Evolutionary conservation across 2,888 invertebrate species (phyloP).

Genomic region (Deilephila elpenor): DNA sequence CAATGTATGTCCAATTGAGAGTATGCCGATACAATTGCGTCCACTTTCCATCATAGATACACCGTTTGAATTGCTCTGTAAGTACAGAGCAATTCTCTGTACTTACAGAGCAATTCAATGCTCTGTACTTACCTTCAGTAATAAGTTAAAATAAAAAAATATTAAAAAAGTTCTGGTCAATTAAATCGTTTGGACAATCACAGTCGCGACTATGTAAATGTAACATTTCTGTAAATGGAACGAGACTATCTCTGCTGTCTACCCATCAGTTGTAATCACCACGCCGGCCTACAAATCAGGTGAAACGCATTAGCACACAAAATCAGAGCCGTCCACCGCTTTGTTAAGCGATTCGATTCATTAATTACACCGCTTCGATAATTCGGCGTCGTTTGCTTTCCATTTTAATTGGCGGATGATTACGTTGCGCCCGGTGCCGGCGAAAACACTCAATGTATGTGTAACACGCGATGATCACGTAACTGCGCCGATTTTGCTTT

Average conservation of each 20-base stretch:
- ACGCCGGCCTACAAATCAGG: neutral
- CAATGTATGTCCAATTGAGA: too few relatives aligned
- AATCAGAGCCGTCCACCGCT: neutral
- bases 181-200: too few relatives aligned
- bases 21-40: too few relatives aligned
- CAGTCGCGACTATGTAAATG: too few relatives aligned
- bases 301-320: conserved; percentile 4
- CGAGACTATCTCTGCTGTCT: neutral
- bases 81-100: too few relatives aligned
- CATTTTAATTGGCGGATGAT: conserved; percentile 25
- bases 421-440: conserved; percentile 10
- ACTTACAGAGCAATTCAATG: too few relatives aligned
- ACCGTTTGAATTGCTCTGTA: too few relatives aligned
- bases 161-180: too few relatives aligned
- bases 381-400: conserved; percentile 24
- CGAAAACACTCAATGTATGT: conserved; percentile 9
- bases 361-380: conserved; percentile 4
- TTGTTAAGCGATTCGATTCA: conserved; percentile 10
- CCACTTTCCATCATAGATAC: too few relatives aligned
- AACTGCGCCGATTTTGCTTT: neutral
- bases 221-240: too few relatives aligned
- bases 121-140: too few relatives aligned
- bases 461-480: conserved; percentile 21
- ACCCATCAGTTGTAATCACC: neutral
- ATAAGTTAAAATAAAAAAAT: too few relatives aligned